Base-by-base conservation (phyloP, 2,797 vertebrate genomes). In the Coilia nasus region DNA sequence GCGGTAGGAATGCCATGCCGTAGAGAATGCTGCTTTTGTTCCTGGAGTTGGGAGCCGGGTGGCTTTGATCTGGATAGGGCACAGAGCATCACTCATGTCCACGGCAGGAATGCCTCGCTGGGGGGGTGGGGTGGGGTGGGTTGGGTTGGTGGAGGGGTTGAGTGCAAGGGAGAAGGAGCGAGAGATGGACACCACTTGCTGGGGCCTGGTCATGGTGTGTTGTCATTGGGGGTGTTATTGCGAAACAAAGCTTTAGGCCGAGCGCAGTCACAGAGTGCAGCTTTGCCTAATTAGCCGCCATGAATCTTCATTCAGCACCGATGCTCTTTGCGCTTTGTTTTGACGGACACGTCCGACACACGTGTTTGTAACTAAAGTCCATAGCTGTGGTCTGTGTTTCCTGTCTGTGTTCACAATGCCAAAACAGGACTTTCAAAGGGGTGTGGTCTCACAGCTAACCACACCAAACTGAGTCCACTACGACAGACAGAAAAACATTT, bases 401-500 rank as follows among this genome's bases (percentile, higher is more conserved):
- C 50, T 56, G 81, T 54, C 81, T 82, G 50, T 54, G 50, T 54
- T 56, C 59, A 82, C 28, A 31, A 57, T 14, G 50, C 23, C 14
- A 31, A 57, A 82, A 31, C 14, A 56, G 3, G 46, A 12, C 25
- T 31, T 82, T 82, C 50, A 56, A 56, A 82, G 28, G 5, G 50
- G 47, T 82, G 50, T 54, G 56, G 47, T 59, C 17, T 11, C 25
- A 15, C 23, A 17, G 23, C 28, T 25, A n/a, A 56, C 28, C 47
- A 82, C 19, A 54, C 23, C 47, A 56, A 19, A 14, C 50, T 9
- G 59, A 56, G 50, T 59, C 54, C 56, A 46, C 54, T 28, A 57
- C 35, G 81, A 44, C 35, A 44, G 35, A 78, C 31, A 35, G 71
- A 78, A 78, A 21, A 83, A 85, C 82, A 85, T 54, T 59, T 46